Conservation (phyloP, 2,888 invertebrate species). For the Apamea monoglypha region DNA sequence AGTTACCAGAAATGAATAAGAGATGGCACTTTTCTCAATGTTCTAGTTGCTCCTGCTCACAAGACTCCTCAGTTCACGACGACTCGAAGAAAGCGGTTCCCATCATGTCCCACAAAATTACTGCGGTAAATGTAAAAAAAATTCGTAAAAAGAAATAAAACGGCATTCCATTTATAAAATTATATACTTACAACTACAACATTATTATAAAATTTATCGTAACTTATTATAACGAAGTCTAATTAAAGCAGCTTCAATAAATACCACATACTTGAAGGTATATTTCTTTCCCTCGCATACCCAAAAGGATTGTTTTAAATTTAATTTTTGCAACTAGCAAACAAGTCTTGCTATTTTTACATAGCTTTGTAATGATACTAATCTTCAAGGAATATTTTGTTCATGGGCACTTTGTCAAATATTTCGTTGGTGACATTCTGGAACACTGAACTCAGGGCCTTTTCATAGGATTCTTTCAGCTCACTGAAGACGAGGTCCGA, state of each 20-base stretch:
- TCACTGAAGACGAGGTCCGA: slow-evolving; percentile 92
- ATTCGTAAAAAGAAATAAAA: slow-evolving; percentile 55
- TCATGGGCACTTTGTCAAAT: slow-evolving; percentile 92
- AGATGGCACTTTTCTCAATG: slow-evolving; percentile 67
- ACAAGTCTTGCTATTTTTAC: slow-evolving; percentile 22
- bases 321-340: slow-evolving; percentile 28
- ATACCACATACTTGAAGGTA: slow-evolving; percentile 70
- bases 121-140: slow-evolving; percentile 1
- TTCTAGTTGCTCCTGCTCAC: slow-evolving; percentile 6
- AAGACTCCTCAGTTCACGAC: neutral
- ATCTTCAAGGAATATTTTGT: slow-evolving; percentile 90
- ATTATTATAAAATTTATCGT: slow-evolving; percentile 29
- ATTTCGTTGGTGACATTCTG: slow-evolving; percentile 92
- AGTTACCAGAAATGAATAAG: slow-evolving; percentile 43
- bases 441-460: slow-evolving; percentile 92
- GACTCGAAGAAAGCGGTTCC: neutral
- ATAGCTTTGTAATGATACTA: slow-evolving; percentile 55
- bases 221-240: slow-evolving; percentile 66
- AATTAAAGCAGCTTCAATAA: slow-evolving; percentile 86
- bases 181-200: slow-evolving; percentile 51
- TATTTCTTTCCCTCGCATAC: slow-evolving; percentile 46
- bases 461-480: slow-evolving; percentile 92
- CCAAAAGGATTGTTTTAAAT: slow-evolving; percentile 31
- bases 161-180: slow-evolving; percentile 37
- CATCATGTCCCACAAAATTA: neutral